Evolutionary conservation across 2,113 vertebrate genomes (phyloP).

Genomic region (Carassius gibelio): DNA sequence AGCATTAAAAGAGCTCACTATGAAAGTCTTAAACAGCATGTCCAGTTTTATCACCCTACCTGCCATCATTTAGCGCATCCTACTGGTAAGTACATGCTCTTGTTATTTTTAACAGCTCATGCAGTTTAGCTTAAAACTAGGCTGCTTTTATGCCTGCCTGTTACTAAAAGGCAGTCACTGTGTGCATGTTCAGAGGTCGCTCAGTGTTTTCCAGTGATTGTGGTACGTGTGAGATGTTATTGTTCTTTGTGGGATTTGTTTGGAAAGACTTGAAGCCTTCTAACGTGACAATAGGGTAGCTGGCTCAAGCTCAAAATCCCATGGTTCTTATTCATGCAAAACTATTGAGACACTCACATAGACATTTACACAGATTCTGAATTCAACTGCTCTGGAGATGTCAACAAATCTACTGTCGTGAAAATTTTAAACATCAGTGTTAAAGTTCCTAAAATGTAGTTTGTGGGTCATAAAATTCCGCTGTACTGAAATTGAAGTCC

Average conservation of each 20-base stretch:
- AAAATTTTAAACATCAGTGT: not conserved
- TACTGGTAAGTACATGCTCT: constrained; percentile 80
- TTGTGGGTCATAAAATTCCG: not conserved
- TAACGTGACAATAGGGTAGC: not conserved
- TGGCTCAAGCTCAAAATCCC: constrained; percentile 4
- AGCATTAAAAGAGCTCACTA: constrained; percentile 93
- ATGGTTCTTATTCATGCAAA: constrained; percentile 5
- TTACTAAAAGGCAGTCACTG: not conserved
- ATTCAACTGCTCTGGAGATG: not conserved
- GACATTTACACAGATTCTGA: not conserved
- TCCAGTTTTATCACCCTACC: constrained; percentile 91
- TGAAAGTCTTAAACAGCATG: constrained; percentile 96
- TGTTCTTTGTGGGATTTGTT: constrained; percentile 11
- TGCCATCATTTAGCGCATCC: constrained; percentile 90
- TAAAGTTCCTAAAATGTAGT: not conserved
- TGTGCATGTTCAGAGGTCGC: no score
- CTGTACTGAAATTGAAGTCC: not conserved
- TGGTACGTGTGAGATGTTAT: not conserved
- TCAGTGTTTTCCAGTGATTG: not conserved
- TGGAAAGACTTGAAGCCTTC: not conserved
- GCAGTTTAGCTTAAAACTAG: not conserved
- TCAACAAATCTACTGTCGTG: not conserved
- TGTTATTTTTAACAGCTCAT: not conserved
- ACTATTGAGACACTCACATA: not conserved
- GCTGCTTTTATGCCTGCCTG: not conserved